Conservation (phyloP, 2,888 invertebrate species). For the Chironomus tentans region DNA sequence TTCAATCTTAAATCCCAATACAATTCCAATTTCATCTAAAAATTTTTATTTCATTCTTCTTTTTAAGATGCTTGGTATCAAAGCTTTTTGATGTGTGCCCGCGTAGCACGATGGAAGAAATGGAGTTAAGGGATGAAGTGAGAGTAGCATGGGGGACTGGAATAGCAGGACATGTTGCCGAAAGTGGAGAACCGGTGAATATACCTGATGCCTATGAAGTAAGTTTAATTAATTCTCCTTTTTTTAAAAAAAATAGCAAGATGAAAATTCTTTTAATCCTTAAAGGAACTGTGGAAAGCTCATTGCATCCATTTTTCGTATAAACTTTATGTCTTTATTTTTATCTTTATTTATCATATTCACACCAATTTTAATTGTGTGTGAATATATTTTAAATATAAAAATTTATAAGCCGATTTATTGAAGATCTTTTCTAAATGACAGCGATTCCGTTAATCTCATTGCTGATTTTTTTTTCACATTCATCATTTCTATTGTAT, state of each 20-base stretch:
- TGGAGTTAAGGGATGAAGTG: slow-evolving; percentile 87
- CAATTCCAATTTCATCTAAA: background rate
- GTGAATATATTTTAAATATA: too few species aligned
- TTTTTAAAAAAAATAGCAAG: background rate
- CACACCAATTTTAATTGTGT: too few species aligned
- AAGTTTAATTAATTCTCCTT: slow-evolving; percentile 30
- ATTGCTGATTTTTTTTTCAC: too few species aligned
- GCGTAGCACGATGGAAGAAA: slow-evolving; percentile 82
- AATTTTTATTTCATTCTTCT: background rate
- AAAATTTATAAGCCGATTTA: too few species aligned
- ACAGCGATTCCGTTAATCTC: too few species aligned
- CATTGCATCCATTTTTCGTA: background rate
- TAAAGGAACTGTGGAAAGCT: too few species aligned
- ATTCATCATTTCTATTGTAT: background rate
- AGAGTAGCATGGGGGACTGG: slow-evolving; percentile 91
- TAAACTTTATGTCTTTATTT: too few species aligned
- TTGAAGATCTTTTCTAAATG: too few species aligned
- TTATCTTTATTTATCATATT: too few species aligned
- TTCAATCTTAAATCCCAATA: background rate
- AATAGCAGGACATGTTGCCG: slow-evolving; percentile 90
- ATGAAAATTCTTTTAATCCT: too few species aligned
- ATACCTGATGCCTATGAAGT: slow-evolving; percentile 94
- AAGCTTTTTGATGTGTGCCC: slow-evolving; percentile 93
- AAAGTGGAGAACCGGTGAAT: slow-evolving; percentile 86
- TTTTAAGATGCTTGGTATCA: slow-evolving; percentile 69